A percentile compares a stretch with the other conserved stretches of the same genome.
Evolutionary conservation across 2,113 vertebrate species (phyloP).

Genomic region (Nothobranchius kuhntae): DNA sequence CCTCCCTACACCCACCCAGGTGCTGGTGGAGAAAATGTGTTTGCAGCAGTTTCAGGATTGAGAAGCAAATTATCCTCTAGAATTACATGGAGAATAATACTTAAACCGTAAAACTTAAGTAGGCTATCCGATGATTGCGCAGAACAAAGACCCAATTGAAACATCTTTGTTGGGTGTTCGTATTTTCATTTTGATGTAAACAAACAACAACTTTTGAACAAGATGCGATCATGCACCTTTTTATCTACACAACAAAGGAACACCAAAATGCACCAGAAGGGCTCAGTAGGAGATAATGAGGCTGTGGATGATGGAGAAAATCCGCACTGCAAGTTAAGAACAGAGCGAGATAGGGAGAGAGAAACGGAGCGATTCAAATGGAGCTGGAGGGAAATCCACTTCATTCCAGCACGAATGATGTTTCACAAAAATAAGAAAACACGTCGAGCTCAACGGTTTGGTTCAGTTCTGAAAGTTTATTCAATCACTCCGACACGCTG

Average conservation of each 20-base stretch:
- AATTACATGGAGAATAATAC: not conserved
- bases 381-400: not conserved
- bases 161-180: constrained; percentile 16
- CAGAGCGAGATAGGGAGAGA: not conserved
- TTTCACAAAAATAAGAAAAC: not conserved
- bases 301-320: constrained; percentile 51
- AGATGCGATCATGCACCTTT: not conserved
- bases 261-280: not conserved
- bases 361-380: not conserved
- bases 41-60: not conserved
- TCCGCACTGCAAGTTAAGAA: constrained; percentile 24
- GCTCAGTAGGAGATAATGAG: constrained; percentile 52
- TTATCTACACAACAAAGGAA: not conserved
- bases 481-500: constrained; percentile 4
- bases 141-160: not conserved
- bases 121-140: not conserved
- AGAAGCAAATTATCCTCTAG: not conserved
- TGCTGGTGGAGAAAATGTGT: constrained; percentile 20
- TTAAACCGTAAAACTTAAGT: too few species aligned
- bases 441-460: not conserved
- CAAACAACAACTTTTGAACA: not conserved
- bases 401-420: not conserved
- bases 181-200: too few species aligned
- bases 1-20: constrained; percentile 2
- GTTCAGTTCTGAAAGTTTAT: constrained; percentile 6